These are phyloP conservation scores for Epinephelus fuscoguttatus DNA, from an alignment of 2,113 vertebrate species.

Conservation along the genomic window DNA sequence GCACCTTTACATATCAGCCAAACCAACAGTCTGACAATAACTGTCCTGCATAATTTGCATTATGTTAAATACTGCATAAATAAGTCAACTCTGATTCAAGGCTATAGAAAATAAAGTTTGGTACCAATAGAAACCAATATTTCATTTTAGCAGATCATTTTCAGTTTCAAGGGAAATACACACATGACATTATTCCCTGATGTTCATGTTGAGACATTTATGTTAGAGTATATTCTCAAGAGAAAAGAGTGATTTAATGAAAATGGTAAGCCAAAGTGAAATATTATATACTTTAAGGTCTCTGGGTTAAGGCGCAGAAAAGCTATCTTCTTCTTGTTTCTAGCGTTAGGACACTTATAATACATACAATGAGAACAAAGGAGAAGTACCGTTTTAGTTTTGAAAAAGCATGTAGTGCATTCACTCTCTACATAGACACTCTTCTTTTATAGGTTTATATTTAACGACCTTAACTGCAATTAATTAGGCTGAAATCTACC, in stretches of 20 bases:
- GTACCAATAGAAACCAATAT: conserved; percentile 39
- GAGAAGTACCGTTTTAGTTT: conserved; percentile 57
- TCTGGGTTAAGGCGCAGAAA: conserved; percentile 74
- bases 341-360: conserved; percentile 44
- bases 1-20: conserved; percentile 50
- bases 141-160: conserved; percentile 32
- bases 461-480: conserved; percentile 48
- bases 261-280: conserved; percentile 27
- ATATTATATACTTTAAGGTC: conserved; percentile 58
- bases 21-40: conserved; percentile 7
- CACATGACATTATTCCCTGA: neutral
- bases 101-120: conserved; percentile 4
- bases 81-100: conserved; percentile 44
- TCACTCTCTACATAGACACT: conserved; percentile 33
- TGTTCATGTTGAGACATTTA: neutral
- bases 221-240: neutral
- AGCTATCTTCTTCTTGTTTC: conserved; percentile 27
- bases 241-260: neutral
- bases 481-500: conserved; percentile 62
- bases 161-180: neutral
- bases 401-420: conserved; percentile 61
- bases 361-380: conserved; percentile 27
- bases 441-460: conserved; percentile 12
- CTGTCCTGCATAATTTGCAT: conserved; percentile 43
- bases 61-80: conserved; percentile 57